Percentiles rank a stretch among this genome's conserved stretches.
Conservation (phyloP, 2,113 vertebrate genomes). For the Rhabdornis inornatus region DNA sequence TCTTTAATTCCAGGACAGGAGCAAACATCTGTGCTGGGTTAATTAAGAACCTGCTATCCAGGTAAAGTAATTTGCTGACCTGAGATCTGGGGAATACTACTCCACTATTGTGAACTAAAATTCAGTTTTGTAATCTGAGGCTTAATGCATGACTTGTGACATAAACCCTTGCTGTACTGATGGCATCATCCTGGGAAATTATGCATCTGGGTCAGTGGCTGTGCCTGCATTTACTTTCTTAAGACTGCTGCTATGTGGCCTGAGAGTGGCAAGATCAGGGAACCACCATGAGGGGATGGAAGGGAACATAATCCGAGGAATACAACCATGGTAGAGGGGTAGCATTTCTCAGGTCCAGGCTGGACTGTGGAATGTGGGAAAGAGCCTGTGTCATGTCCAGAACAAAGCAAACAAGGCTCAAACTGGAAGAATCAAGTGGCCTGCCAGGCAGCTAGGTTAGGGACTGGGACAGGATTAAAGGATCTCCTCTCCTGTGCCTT, state of each 20-base stretch:
- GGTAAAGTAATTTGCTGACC: neutral
- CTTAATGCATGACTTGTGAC: neutral
- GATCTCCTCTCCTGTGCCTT: neutral
- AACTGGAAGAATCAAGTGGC: neutral
- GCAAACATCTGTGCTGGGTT: neutral
- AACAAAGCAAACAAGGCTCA: neutral
- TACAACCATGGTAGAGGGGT: neutral
- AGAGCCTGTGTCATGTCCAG: neutral
- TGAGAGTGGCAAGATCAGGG: neutral
- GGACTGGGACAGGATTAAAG: neutral
- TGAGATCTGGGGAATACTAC: neutral
- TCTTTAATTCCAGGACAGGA: neutral
- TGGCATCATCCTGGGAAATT: neutral
- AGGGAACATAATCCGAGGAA: fast-evolving
- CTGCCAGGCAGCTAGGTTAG: neutral
- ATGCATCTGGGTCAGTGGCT: neutral
- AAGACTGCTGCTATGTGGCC: neutral
- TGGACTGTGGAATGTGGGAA: neutral
- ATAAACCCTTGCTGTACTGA: neutral
- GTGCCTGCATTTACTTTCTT: neutral
- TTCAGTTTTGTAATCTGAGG: neutral
- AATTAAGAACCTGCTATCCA: neutral
- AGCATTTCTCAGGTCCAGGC: neutral
- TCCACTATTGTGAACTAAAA: neutral
- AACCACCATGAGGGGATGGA: neutral